These are phyloP conservation scores for Psylliodes chrysocephalus DNA, from an alignment of 2,888 invertebrate genomes.

Conservation along the genomic window DNA sequence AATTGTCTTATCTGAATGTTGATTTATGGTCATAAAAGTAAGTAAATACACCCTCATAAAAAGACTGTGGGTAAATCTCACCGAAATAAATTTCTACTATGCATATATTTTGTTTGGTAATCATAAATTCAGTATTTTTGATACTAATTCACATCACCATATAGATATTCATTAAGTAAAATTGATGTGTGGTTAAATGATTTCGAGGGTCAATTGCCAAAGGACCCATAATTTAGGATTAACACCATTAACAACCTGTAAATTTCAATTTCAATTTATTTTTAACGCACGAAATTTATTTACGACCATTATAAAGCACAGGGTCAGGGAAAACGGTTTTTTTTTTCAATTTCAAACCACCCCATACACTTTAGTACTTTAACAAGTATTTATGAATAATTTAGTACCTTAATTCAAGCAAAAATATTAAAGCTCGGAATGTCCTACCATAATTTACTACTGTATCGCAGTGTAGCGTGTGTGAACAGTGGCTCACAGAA, in stretches of 20 bases:
- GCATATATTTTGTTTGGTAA: too few relatives aligned
- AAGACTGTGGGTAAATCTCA: too few relatives aligned
- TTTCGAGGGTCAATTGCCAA: too few relatives aligned
- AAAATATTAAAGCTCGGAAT: constrained; percentile 20
- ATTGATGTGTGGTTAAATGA: too few relatives aligned
- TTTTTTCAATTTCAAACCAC: constrained; percentile 19
- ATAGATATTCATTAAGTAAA: too few relatives aligned
- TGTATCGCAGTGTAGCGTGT: background rate
- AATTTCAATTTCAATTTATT: constrained; percentile 15
- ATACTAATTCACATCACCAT: too few relatives aligned
- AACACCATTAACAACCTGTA: background rate
- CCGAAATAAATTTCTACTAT: too few relatives aligned
- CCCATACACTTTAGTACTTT: constrained; percentile 22
- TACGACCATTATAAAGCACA: constrained; percentile 5
- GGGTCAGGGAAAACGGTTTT: background rate
- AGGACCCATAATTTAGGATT: background rate
- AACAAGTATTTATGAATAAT: constrained; percentile 26
- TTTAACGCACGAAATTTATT: constrained; percentile 11
- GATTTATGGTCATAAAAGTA: too few relatives aligned
- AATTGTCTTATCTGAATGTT: too few relatives aligned
- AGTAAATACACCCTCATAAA: too few relatives aligned
- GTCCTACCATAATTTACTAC: background rate
- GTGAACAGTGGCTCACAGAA: background rate
- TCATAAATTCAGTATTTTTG: too few relatives aligned
- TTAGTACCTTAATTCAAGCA: constrained; percentile 20